phyloP scores from a whole-genome alignment of 2,113 vertebrate genomes.

The Illadopsis cleaveri region DNA sequence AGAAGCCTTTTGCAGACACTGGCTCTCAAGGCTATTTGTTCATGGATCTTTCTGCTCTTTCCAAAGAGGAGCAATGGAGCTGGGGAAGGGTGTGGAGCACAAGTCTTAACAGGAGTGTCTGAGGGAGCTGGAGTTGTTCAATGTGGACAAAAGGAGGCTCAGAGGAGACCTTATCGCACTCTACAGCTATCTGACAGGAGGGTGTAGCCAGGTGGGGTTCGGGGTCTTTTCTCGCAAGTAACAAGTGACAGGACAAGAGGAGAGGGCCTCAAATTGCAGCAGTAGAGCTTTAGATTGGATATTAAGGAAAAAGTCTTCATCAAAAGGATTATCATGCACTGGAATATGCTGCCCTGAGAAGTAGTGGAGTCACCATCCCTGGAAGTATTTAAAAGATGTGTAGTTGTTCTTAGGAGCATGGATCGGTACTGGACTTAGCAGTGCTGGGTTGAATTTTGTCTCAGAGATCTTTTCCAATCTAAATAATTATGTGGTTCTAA shows the following conservation, averaged over 20 bases:
- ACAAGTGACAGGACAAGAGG: neutral
- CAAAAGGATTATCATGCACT: rapidly evolving
- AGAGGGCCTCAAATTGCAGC: neutral
- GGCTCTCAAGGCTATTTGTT: neutral
- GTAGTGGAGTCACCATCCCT: neutral
- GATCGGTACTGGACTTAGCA: neutral
- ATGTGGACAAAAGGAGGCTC: neutral
- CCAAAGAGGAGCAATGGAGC: neutral
- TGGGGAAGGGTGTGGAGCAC: neutral
- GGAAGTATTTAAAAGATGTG: neutral
- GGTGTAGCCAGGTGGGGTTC: rapidly evolving
- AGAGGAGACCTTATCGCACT: rapidly evolving
- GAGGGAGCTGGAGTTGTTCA: neutral
- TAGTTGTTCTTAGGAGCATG: neutral
- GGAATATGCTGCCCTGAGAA: neutral
- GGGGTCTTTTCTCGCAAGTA: rapidly evolving
- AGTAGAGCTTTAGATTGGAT: neutral
- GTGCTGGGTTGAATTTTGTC: neutral
- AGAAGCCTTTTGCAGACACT: neutral
- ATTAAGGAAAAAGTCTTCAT: neutral
- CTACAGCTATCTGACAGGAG: neutral
- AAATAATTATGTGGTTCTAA: neutral
- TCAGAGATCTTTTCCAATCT: neutral
- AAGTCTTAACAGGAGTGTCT: rapidly evolving
- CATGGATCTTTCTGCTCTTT: neutral